Base-by-base conservation (phyloP, 1,140 invertebrate genomes). In the Habropoda laboriosa region DNA sequence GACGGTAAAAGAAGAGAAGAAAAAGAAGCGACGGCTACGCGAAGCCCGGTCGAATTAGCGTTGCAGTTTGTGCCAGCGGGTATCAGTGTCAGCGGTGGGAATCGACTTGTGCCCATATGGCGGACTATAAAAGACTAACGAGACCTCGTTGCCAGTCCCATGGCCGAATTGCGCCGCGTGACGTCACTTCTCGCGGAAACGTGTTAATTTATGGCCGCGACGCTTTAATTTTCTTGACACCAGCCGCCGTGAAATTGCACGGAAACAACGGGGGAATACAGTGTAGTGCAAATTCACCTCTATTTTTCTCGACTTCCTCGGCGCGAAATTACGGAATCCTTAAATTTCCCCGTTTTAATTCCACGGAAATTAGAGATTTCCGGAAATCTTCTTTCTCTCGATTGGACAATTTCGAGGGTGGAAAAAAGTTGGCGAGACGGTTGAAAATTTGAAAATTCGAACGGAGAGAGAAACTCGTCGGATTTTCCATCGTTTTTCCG, bases 161-260 rank as follows among this genome's bases (percentile, higher is more conserved):
- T 83, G 72, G 67, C 84, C 83, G 86, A 87, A 75, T 75, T 74
- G 76, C 70, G 73, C 35, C 60, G 75, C 61, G 76, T 92, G 90
- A 92, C 89, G 89, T 92, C 89, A 92, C 83, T 87, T 87, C 83
- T 88, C 89, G 89, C 90, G 91, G 90, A 91, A 92, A 91, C 87
- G 87, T 86, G 89, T 90, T 89, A 91, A 91, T 92, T 92, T 89
- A 89, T 83, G 76, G 86, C 68, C 58, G 78, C 74, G 79, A 49
- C 86, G 58, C 47, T 72, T 85, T 86, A 87, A 89, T 90, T 83
- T n/a, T 77, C 68, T 63, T 76, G 61, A 70, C 68, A 73, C 61
- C 64, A 58, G 82, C 88, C 89, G 55, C 30, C 51, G 45, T 16
- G 58, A 67, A 79, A 71, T 75, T 72, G 61, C 61, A 38, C 57